Evolutionary conservation across 2,113 vertebrate species (phyloP), one percentile per base, ranked within the genome.

Genomic region (Leptocoma aspasia): DNA sequence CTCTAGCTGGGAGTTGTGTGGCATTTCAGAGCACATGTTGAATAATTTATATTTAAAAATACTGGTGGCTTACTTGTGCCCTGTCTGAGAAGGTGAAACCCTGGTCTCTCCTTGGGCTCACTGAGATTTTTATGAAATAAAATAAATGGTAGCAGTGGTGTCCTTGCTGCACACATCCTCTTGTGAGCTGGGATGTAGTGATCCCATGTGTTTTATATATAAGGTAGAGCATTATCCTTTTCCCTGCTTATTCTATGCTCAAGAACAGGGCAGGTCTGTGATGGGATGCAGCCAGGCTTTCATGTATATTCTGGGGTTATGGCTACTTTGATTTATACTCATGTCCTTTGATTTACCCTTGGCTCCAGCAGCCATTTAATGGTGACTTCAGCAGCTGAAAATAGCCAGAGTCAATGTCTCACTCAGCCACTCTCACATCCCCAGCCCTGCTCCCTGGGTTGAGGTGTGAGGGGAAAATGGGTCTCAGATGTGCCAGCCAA

Each of bases 311-410:
- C 60, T 89, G 65, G 20, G 44, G 26, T 92, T 94, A 81, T 42
- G 76, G 39, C 13, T 75, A 7, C 66, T 65, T 61, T 85, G 27
- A 91, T 79, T 94, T 91, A 81, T 66, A 42, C 52, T 60, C 39
- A 5, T 20, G 23, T 54, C 19, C 61, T 92, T 80, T 90, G 75
- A 82, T 92, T 86, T 94, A 78, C 54, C 31, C 64, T 81, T 95
- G 90, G 69, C 85, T 96, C 69, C 52, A 52, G 52, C 31, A 68
- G 69, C 60, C 72, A 45, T 81, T 86, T 84, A 71, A 44, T 44
- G 69, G 82, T 95, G 95, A 96, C 75, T 92, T 96, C 95, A 96
- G 82, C 69, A 68, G 61, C 90, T 96, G 88, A 92, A 94, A 94
- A 94, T 90, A 95, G 82, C 60, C 49, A n/a, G n/a, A 81, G 52